A percentile compares a stretch with the other conserved stretches of the same genome.
Evolutionary conservation across 2,797 vertebrate species (phyloP).

Genomic region (Myotis pilosus): DNA sequence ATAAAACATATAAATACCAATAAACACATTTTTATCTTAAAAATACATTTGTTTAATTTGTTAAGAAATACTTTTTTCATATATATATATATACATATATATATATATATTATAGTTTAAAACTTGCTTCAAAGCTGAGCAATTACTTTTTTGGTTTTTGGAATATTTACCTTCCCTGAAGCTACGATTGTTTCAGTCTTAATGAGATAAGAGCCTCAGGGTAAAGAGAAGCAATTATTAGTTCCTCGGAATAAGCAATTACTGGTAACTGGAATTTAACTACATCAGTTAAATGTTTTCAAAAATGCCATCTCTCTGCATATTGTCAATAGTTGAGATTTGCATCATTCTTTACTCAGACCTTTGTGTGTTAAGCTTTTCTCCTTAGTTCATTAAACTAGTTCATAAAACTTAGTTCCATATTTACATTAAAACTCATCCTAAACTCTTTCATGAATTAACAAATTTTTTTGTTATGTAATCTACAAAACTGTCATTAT

Average conservation of each 20-base stretch:
- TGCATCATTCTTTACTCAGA: neutral
- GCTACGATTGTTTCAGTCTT: neutral
- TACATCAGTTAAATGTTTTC: neutral
- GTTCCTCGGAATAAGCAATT: constrained; percentile 15
- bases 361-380: neutral
- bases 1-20: neutral
- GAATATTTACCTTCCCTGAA: neutral
- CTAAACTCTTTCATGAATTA: neutral
- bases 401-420: neutral
- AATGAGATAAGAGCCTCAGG: neutral
- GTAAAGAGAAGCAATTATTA: neutral
- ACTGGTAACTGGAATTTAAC: neutral
- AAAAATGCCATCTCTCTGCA: neutral
- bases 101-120: neutral
- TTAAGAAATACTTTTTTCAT: neutral
- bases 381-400: neutral
- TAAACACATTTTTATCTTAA: neutral
- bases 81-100: neutral
- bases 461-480: too few relatives aligned
- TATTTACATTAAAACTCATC: constrained; percentile 1
- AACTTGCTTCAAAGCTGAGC: neutral
- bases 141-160: constrained; percentile 25
- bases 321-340: neutral
- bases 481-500: neutral
- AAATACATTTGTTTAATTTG: neutral